Conservation (phyloP, 2,797 vertebrate species). For the Simalia tracyae region DNA sequence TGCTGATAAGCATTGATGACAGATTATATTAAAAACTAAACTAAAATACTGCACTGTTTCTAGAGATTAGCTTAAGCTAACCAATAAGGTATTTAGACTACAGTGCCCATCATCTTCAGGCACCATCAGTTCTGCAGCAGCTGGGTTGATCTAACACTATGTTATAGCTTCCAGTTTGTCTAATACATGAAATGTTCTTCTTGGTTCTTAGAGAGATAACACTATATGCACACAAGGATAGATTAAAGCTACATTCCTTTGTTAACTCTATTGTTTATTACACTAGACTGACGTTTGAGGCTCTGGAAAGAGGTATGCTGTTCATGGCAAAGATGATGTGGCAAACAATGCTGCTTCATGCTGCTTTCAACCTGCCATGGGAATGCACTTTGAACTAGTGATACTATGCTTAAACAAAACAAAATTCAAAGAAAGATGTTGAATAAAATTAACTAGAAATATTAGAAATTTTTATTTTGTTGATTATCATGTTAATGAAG, state of each 20-base stretch:
- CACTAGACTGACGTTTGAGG: neutral
- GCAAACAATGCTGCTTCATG: neutral
- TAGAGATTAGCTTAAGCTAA: neutral
- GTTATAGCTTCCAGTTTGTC: neutral
- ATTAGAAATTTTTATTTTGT: neutral
- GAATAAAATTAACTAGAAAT: neutral
- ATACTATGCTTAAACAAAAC: too few relatives aligned
- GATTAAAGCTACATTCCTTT: neutral
- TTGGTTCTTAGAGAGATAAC: neutral
- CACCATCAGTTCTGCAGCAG: neutral
- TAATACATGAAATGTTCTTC: neutral
- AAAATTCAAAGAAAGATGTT: neutral
- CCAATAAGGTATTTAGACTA: neutral
- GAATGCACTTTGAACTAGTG: too few relatives aligned
- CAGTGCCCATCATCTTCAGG: neutral
- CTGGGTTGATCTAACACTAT: neutral
- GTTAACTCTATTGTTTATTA: too few relatives aligned
- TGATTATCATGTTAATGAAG: neutral
- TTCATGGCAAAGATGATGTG: neutral
- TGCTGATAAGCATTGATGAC: neutral
- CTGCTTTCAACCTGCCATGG: neutral
- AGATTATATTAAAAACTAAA: neutral
- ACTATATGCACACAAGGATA: too few relatives aligned
- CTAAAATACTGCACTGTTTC: neutral
- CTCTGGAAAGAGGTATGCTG: neutral